A percentile compares a stretch with the other conserved stretches of the same genome.
Evolutionary conservation across 2,888 invertebrate species (phyloP).

Genomic region (Anodontia alba): DNA sequence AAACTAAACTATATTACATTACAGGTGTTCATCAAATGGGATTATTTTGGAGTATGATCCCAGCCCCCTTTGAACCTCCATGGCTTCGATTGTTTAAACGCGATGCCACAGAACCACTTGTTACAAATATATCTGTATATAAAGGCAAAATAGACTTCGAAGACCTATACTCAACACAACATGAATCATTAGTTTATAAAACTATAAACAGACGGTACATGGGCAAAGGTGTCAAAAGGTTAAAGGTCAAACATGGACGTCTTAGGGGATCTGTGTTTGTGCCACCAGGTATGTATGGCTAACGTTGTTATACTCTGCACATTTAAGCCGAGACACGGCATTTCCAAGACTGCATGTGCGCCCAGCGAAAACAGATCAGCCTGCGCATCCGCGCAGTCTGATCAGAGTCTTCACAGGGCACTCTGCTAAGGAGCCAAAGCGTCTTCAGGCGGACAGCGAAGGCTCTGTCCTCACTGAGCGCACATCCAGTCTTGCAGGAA

Average conservation of each 20-base stretch:
- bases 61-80: slow-evolving; percentile 46
- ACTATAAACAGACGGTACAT: slow-evolving; percentile 61
- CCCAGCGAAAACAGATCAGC: no score
- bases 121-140: slow-evolving; percentile 50
- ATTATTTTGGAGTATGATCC: slow-evolving; percentile 71
- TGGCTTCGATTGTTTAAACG: slow-evolving; percentile 62
- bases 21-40: slow-evolving; percentile 73
- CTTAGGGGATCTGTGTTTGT: slow-evolving; percentile 71
- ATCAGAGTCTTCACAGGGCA: no score
- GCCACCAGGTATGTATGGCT: slow-evolving; percentile 72
- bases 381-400: no score
- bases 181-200: slow-evolving; percentile 36
- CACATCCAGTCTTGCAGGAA: no score
- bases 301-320: no score
- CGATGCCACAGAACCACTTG: slow-evolving; percentile 61
- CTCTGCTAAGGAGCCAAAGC: no score
- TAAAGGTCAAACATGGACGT: slow-evolving; percentile 59
- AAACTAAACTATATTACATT: no score
- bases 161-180: background rate
- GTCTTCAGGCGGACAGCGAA: no score
- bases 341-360: no score
- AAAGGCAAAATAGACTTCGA: slow-evolving; percentile 53
- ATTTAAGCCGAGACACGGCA: no score
- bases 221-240: slow-evolving; percentile 57
- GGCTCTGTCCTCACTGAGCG: no score